Conservation (phyloP, 2,113 vertebrate species). For the Toxostoma redivivum region DNA sequence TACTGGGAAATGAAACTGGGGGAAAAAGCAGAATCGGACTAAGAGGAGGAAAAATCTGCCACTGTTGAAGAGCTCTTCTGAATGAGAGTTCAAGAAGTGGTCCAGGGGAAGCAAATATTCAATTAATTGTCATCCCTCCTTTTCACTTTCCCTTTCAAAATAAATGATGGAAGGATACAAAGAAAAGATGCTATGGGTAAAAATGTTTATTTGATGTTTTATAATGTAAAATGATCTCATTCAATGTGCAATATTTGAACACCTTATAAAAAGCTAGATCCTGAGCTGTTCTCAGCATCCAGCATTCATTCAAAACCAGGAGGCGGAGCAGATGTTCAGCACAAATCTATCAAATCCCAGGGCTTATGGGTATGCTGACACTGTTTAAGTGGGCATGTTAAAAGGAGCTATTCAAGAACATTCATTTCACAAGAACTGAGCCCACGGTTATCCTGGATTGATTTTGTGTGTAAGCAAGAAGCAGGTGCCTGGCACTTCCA, state of each 20-base stretch:
- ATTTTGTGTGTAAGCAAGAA: neutral
- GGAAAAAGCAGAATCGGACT: accelerated
- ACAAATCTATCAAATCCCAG: neutral
- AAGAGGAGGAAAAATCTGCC: neutral
- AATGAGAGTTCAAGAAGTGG: neutral
- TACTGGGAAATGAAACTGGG: neutral
- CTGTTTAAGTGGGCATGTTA: neutral
- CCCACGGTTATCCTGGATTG: neutral
- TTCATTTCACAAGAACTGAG: neutral
- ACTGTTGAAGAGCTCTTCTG: neutral
- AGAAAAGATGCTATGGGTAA: neutral
- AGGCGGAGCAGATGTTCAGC: neutral
- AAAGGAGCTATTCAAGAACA: neutral
- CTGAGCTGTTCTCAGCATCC: neutral
- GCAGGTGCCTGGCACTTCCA: neutral
- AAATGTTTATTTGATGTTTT: neutral
- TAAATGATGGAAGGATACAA: neutral
- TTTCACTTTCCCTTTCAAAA: neutral
- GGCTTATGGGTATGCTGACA: neutral
- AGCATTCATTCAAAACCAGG: neutral
- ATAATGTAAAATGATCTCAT: neutral
- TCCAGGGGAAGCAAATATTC: neutral
- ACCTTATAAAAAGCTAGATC: neutral
- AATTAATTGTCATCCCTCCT: neutral
- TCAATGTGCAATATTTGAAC: neutral